Conservation (phyloP, 1,140 invertebrate species). For the Drosophila repletoides region DNA sequence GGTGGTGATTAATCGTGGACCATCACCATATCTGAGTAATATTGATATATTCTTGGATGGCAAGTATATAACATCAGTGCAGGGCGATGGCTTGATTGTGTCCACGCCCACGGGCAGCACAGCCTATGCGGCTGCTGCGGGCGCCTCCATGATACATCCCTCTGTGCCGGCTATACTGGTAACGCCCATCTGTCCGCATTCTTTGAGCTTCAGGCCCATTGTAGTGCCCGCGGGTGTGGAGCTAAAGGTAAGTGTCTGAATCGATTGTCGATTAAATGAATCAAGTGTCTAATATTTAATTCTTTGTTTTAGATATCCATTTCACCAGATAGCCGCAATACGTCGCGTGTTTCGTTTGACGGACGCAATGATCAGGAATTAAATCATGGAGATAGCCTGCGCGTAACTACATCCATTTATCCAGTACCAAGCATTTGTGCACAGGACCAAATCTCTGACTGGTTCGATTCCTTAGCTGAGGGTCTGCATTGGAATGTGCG, state of each 20-base stretch:
- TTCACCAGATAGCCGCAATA: slow-evolving; percentile 95
- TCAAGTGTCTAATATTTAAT: not conserved
- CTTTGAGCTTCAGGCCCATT: slow-evolving; percentile 96
- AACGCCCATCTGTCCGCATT: slow-evolving; percentile 98
- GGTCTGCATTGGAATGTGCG: slow-evolving; percentile 98
- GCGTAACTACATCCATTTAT: slow-evolving; percentile 97
- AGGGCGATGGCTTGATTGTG: slow-evolving; percentile 96
- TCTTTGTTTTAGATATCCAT: slow-evolving; percentile 92
- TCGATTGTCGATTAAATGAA: no score
- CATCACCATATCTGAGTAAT: slow-evolving; percentile 96
- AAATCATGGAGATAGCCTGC: slow-evolving; percentile 95
- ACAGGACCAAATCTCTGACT: slow-evolving; percentile 97
- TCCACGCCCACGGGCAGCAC: slow-evolving; percentile 98
- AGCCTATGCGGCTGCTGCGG: slow-evolving; percentile 98
- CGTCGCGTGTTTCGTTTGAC: slow-evolving; percentile 98
- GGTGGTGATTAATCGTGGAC: slow-evolving; percentile 96
- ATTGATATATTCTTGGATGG: slow-evolving; percentile 97
- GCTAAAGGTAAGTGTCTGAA: slow-evolving; percentile 88
- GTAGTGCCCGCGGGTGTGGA: slow-evolving; percentile 98
- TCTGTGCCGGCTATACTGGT: slow-evolving; percentile 98
- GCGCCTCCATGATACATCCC: slow-evolving; percentile 98
- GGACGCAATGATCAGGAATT: slow-evolving; percentile 96
- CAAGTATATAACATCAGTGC: slow-evolving; percentile 97
- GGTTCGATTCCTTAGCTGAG: slow-evolving; percentile 97
- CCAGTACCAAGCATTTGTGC: slow-evolving; percentile 97